Base-by-base conservation (phyloP, 2,888 invertebrate genomes). In the Rosalia funebris region DNA sequence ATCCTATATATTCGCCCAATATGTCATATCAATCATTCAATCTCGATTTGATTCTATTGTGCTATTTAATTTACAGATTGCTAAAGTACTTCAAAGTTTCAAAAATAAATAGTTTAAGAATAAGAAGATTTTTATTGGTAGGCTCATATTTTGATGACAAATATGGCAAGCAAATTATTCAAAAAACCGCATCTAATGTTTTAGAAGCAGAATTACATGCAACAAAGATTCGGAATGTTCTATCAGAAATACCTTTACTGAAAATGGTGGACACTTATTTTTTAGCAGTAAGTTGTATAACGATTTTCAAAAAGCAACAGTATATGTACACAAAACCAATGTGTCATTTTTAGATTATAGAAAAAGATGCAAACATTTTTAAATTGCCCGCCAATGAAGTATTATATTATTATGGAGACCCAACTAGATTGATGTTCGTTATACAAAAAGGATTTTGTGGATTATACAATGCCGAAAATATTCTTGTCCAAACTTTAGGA, bases 221-320 rank as follows among this genome's bases (percentile, higher is more conserved):
- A 1, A 44, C 52, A 25, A 55, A 39, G 25, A 39, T 54, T 2
- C 34, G 16, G 3, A 48, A 42, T 25, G 15, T 11, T 32, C 44
- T 64, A 9, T 37, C 54, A 1, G 55, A 58, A 14, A 44, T 45
- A 39, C 41, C 57, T 3, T 47, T 63, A 14, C 63, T 66, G 3
- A 37, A 59, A 34, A 45, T 57, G 20, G 55, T 54, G 1, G 65
- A 66, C 32, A 4, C 48, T 16, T 63, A 65, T 39, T 65, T 60
- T 42, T 32, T 63, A 12, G 52, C 62, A 5, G 65, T 62, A 44
- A 50, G 62, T 65, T 20, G 9, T n/a, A n/a, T n/a, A n/a, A n/a
- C n/a, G n/a, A n/a, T n/a, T n/a, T n/a, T n/a, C n/a, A n/a, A n/a
- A n/a, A n/a, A n/a, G n/a, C n/a, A n/a, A n/a, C n/a, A n/a, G n/a